Base-by-base conservation (phyloP, 2,888 invertebrate genomes). In the Corbicula japonica region DNA sequence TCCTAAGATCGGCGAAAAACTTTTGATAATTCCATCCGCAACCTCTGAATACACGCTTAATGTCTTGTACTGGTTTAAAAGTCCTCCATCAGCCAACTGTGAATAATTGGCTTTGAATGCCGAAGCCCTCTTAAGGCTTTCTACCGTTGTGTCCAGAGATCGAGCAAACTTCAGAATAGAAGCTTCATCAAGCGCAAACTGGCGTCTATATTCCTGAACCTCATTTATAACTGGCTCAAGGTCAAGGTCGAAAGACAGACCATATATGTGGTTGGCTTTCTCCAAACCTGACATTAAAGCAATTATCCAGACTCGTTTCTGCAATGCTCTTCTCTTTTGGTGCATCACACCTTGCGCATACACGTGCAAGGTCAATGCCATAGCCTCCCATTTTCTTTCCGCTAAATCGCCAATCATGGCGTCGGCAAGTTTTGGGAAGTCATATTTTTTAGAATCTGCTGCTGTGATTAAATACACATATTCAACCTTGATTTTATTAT, bases 61-160 rank as follows among this genome's bases (percentile, higher is more conserved):
- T 8, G 79, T 73, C 41, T 71, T 79, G 35, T 74, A 76, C 26
- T 69, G 62, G 35, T 50, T 65, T 5, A 65, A 28, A 18, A 83
- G 35, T 0, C 76, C 76, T 15, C 62, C 70, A 26, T 79, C 76
- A 1, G 73, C 76, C 21, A 83, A 28, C 28, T 73, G 70, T 12
- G 78, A 72, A 56, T 76, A 76, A 38, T 79, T 83, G 12, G 79
- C 73, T 60, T 79, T 79, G 46, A 83, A 76, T n/a, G 72, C 58
- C 1, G 73, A 76, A 5, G 81, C 76, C n/a, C 70, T 66, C 44
- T 83, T 83, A 1, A 79, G 56, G 26, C 62, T 74, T 30, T 83
- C 83, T 0, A 83, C 54, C 12, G 80, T 65, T 18, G 73, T 80
- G 35, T 72, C 77, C 10, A 76, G 69, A 26, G 73, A 73, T 8